Base-by-base conservation (phyloP, 2,888 invertebrate genomes). In the Drosophila nr. perissopoda region DNA sequence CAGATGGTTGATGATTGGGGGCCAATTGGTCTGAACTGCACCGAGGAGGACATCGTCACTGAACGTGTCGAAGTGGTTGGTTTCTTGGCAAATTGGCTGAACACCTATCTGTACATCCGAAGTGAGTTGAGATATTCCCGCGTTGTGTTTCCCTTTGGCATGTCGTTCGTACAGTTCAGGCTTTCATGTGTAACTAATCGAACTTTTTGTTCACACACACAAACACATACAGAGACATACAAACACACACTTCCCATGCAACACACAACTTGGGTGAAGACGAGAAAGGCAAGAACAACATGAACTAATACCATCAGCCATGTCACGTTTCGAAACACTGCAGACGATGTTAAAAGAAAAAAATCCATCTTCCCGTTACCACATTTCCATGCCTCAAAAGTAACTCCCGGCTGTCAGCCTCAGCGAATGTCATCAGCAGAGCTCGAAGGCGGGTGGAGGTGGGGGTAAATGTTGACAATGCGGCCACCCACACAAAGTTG, bases 21-120 rank as follows among this genome's bases (percentile, higher is more conserved):
- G 58, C 83, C 82, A 74, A 90, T 90, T 70, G 87, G 90, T 59
- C 74, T 88, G 69, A 91, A 92, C 74, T 92, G 92, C 74, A 91
- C 90, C 52, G 87, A 86, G 13, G 83, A 85, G 73, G 91, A 91
- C 76, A 77, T 82, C 46, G 78, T 77, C 57, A 66, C 71, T 60
- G 91, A 91, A 76, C 91, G 91, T 74, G 89, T 92, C 71, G 82
- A 91, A 87, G 94, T 95, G 90, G 94, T 95, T 92, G 95, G 95
- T 90, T 95, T 95, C 93, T 93, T 96, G 92, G 94, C 95, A 80
- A 95, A 96, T 91, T 96, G 96, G 95, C 95, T 96, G 91, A 94
- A 95, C 92, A 95, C 95, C 82, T 95, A 95, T 93, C 94, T 94
- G 83, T 95, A 95, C 92, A 94, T 96, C 84, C 94, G 95, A 94